Percentiles rank a stretch among this genome's conserved stretches.
phyloP scores from a whole-genome alignment of 64 coral and sea anemone genomes.

The Pachyseris speciosa region DNA sequence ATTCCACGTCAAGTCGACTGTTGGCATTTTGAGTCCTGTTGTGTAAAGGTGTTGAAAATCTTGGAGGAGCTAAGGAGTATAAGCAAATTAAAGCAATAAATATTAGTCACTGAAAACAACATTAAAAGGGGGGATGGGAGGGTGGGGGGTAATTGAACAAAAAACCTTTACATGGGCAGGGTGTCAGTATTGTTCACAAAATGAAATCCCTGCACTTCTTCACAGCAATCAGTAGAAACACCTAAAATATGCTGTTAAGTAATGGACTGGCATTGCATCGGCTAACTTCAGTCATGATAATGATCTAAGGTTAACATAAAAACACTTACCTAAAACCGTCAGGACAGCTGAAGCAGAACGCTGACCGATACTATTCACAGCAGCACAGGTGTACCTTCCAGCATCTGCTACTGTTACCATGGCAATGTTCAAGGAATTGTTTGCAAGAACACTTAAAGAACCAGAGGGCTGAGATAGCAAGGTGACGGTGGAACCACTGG shows the following conservation, averaged over 20 bases:
- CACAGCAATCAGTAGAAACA: too few relatives aligned
- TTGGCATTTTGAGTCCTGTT: conserved; percentile 59
- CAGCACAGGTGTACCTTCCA: conserved; percentile 77
- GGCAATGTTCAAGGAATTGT: conserved; percentile 71
- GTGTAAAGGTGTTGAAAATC: conserved; percentile 30
- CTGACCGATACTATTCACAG: conserved; percentile 64
- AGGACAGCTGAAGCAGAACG: conserved; percentile 20
- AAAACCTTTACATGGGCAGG: too few relatives aligned
- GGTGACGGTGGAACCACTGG: conserved; percentile 47
- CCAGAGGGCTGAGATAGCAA: not conserved
- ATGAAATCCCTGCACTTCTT: too few relatives aligned
- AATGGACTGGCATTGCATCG: too few relatives aligned
- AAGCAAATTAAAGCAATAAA: not conserved
- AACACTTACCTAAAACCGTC: conserved; percentile 11
- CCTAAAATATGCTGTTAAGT: too few relatives aligned
- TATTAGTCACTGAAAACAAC: too few relatives aligned
- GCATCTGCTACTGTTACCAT: conserved; percentile 45
- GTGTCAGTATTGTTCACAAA: too few relatives aligned
- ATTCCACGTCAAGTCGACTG: conserved; percentile 49
- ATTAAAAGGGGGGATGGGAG: too few relatives aligned
- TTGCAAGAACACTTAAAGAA: conserved; percentile 52
- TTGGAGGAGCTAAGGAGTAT: conserved; percentile 59
- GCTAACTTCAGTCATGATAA: too few relatives aligned
- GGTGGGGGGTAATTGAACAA: too few relatives aligned
- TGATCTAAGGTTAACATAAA: not conserved